Percentiles rank a stretch among this genome's conserved stretches.
These are phyloP conservation scores for Ataeniobius toweri DNA, from an alignment of 2,797 vertebrate species.

Conservation along the genomic window DNA sequence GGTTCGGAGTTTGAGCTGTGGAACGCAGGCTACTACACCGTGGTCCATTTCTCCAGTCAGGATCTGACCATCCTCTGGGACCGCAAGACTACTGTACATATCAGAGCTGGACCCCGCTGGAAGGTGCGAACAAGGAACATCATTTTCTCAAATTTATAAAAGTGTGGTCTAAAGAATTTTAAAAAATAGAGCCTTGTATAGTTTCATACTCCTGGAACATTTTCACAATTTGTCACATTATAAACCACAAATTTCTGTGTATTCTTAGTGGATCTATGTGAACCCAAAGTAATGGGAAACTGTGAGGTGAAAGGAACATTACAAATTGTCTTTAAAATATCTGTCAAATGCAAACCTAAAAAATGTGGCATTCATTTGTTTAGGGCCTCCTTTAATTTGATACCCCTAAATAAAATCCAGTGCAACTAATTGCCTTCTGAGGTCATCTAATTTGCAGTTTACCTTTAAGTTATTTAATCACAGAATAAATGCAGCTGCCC, in stretches of 20 bases:
- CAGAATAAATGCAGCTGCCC: background rate
- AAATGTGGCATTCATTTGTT: background rate
- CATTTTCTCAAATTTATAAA: background rate
- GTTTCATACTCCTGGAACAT: too few relatives aligned
- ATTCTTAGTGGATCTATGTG: too few relatives aligned
- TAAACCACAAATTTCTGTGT: too few relatives aligned
- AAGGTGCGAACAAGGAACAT: conserved; percentile 81
- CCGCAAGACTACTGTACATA: conserved; percentile 93
- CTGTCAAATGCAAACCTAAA: too few relatives aligned
- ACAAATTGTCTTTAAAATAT: too few relatives aligned
- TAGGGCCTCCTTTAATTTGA: background rate
- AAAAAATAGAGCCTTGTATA: background rate
- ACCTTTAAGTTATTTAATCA: background rate
- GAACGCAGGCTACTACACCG: conserved; percentile 93
- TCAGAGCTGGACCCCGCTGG: conserved; percentile 94
- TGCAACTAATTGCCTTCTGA: background rate
- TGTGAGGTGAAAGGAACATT: too few relatives aligned
- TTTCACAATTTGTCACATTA: too few relatives aligned
- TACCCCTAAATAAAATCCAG: background rate
- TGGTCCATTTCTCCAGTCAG: conserved; percentile 89
- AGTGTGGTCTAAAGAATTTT: background rate
- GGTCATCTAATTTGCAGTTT: background rate
- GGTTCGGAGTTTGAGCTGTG: conserved; percentile 90
- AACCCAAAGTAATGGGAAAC: too few relatives aligned
- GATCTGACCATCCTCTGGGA: conserved; percentile 97